Percentiles rank a stretch among this genome's conserved stretches.
Conservation (phyloP, 2,888 invertebrate genomes). For the Globia sparganii region DNA sequence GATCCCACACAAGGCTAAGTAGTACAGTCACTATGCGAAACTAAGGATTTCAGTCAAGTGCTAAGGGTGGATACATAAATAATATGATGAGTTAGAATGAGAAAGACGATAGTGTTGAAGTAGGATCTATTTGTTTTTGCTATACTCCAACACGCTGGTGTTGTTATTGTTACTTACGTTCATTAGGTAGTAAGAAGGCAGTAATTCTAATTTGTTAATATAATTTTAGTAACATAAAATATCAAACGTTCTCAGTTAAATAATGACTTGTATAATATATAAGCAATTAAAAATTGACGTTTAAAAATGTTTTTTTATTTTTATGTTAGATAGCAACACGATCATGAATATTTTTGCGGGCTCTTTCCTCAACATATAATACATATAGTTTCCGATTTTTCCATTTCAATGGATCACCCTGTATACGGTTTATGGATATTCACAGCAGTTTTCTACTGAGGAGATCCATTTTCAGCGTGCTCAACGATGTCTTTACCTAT, state of each 20-base stretch:
- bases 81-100: no score
- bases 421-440: neutral
- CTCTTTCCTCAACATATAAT: neutral
- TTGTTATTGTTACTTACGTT: conserved; percentile 27
- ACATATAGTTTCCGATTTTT: neutral
- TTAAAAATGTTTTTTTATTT: neutral
- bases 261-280: neutral
- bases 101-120: no score
- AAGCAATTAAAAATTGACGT: neutral
- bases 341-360: neutral
- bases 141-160: no score
- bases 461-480: neutral
- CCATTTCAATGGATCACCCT: neutral
- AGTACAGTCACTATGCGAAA: no score
- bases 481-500: neutral
- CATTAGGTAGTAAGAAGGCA: neutral
- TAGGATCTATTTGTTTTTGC: no score
- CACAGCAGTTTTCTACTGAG: neutral
- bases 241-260: neutral
- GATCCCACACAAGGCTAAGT: no score
- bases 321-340: neutral
- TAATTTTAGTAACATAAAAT: neutral
- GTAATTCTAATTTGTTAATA: neutral
- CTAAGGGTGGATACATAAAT: no score
- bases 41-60: no score